Conservation (phyloP, 2,113 vertebrate genomes). For the Orcinus orca region DNA sequence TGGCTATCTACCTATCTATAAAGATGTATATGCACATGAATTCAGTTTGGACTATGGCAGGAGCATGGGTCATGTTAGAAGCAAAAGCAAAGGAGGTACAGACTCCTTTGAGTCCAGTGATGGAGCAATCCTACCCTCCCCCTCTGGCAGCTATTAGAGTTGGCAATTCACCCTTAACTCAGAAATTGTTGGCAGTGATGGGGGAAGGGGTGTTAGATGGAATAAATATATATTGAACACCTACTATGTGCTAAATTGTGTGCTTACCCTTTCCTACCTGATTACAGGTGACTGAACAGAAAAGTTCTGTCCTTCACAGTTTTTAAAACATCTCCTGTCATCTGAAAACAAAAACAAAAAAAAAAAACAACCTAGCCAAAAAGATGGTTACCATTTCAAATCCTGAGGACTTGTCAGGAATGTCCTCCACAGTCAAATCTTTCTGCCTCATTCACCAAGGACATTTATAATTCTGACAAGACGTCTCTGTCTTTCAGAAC, state of each 20-base stretch:
- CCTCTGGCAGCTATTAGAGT: not conserved
- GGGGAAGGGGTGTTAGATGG: not conserved
- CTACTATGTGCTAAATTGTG: not conserved
- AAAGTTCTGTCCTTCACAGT: not conserved
- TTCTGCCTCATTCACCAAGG: conserved; percentile 50
- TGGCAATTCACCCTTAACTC: not conserved
- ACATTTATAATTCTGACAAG: conserved; percentile 70
- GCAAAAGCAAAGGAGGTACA: not conserved
- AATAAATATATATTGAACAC: not conserved
- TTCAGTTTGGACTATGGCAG: not conserved
- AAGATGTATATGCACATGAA: not conserved
- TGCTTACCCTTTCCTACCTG: not conserved
- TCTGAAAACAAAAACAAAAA: not conserved
- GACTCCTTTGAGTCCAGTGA: not conserved
- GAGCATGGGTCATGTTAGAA: not conserved
- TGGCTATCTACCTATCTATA: not conserved
- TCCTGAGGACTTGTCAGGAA: conserved; percentile 28
- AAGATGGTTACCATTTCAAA: conserved; percentile 1
- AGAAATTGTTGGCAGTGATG: not conserved
- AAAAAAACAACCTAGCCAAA: not conserved
- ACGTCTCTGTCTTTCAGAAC: conserved; percentile 59
- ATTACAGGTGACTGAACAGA: not conserved
- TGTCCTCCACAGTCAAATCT: not conserved
- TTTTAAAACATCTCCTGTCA: conserved; percentile 3
- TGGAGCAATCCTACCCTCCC: not conserved